phyloP scores from a whole-genome alignment of 2,888 invertebrate genomes.

The Sericinus montela region DNA sequence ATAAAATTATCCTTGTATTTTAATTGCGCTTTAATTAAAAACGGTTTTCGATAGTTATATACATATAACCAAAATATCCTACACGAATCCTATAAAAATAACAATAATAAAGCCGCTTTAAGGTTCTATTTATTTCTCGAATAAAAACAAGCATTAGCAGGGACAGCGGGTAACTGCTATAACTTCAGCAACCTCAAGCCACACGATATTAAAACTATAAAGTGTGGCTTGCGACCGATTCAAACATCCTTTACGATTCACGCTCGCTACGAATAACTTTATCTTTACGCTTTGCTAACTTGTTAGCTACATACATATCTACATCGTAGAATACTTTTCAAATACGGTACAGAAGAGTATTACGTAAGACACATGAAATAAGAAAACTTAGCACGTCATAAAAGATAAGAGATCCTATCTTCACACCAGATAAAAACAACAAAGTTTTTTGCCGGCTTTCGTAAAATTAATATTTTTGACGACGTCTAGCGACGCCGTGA shows the following conservation, averaged over 20 bases:
- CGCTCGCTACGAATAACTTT: slow-evolving; percentile 34
- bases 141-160: slow-evolving; percentile 43
- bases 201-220: slow-evolving; percentile 77
- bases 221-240: slow-evolving; percentile 61
- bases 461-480: slow-evolving; percentile 18
- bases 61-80: too few species aligned
- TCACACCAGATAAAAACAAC: slow-evolving; percentile 16
- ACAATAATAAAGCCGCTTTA: too few species aligned
- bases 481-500: slow-evolving; percentile 11
- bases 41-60: too few species aligned
- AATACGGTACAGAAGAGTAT: slow-evolving; percentile 2
- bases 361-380: slow-evolving; percentile 11
- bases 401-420: slow-evolving; percentile 15
- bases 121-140: too few species aligned
- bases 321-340: slow-evolving; percentile 26
- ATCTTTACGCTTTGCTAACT: slow-evolving; percentile 40
- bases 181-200: slow-evolving; percentile 55
- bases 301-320: slow-evolving; percentile 38
- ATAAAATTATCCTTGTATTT: too few species aligned
- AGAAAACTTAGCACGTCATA: slow-evolving; percentile 14
- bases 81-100: too few species aligned
- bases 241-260: slow-evolving; percentile 41
- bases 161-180: slow-evolving; percentile 54
- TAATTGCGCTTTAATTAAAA: too few species aligned
- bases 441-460: slow-evolving; percentile 14